These are phyloP conservation scores for Falco berigora DNA, from an alignment of 2,797 vertebrate genomes.

Conservation along the genomic window DNA sequence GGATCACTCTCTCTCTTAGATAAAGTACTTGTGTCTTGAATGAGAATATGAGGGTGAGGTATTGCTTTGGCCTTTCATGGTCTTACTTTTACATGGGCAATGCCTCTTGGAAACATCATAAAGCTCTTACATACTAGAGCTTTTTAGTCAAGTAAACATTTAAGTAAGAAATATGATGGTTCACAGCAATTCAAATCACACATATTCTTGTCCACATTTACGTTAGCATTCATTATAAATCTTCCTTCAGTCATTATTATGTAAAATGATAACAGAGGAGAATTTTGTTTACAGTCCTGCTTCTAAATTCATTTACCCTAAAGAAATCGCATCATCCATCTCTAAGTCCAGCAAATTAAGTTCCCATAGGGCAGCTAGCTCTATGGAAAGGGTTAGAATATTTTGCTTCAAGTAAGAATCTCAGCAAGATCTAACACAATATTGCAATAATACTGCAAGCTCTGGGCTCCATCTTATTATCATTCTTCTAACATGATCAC, in stretches of 20 bases:
- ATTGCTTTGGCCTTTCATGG: neutral
- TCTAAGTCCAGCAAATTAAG: neutral
- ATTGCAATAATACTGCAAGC: neutral
- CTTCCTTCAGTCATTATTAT: neutral
- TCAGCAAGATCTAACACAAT: neutral
- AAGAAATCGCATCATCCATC: neutral
- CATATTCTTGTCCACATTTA: neutral
- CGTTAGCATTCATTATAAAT: neutral
- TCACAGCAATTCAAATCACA: neutral
- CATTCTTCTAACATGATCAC: slow-evolving; percentile 2
- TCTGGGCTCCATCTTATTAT: neutral
- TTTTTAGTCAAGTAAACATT: neutral
- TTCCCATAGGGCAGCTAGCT: neutral
- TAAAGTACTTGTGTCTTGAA: neutral
- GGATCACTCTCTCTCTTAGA: neutral
- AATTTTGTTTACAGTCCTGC: neutral
- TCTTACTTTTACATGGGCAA: neutral
- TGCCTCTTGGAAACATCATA: neutral
- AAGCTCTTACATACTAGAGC: neutral
- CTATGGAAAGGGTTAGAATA: neutral
- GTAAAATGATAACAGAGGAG: neutral
- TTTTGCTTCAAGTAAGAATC: neutral
- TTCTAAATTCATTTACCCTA: neutral
- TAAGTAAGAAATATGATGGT: neutral
- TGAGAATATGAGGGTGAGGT: neutral